These are phyloP conservation scores for Zaprionus vittiger DNA, from an alignment of 1,140 invertebrate species.

Conservation along the genomic window DNA sequence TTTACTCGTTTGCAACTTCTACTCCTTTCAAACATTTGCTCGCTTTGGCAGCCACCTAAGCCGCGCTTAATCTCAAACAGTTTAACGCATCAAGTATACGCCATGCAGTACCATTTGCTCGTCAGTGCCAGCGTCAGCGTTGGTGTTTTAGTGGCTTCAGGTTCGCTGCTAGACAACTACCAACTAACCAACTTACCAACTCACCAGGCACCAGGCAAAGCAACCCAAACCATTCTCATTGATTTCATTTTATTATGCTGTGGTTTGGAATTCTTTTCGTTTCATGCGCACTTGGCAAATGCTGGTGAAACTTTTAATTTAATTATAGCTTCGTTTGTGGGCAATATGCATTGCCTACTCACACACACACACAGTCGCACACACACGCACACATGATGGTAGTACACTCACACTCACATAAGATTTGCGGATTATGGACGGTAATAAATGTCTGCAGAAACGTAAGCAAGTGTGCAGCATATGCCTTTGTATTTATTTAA, in stretches of 20 bases:
- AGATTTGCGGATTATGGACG: slow-evolving; percentile 71
- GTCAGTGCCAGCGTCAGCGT: slow-evolving; percentile 8
- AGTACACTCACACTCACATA: slow-evolving; percentile 43
- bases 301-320: slow-evolving; percentile 78
- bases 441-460: slow-evolving; percentile 73
- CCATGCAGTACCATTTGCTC: slow-evolving; percentile 54
- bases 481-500: slow-evolving; percentile 66
- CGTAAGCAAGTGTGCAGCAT: slow-evolving; percentile 61
- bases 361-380: slow-evolving; percentile 11
- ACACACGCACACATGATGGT: slow-evolving; percentile 18
- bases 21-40: slow-evolving; percentile 7
- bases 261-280: slow-evolving; percentile 43
- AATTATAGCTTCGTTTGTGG: slow-evolving; percentile 79
- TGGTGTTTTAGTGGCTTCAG: slow-evolving; percentile 17
- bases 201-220: not conserved
- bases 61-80: slow-evolving; percentile 65
- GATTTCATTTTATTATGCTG: slow-evolving; percentile 57
- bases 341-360: slow-evolving; percentile 41
- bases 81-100: slow-evolving; percentile 74
- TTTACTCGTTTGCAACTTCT: not conserved
- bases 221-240: slow-evolving; percentile 27
- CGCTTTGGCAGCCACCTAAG: slow-evolving; percentile 43
- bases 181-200: not conserved
- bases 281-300: slow-evolving; percentile 39
- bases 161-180: slow-evolving; percentile 12